A percentile compares a stretch with the other conserved stretches of the same genome.
These are phyloP conservation scores for Spea bombifrons DNA, from an alignment of 2,113 vertebrate species.

Conservation along the genomic window DNA sequence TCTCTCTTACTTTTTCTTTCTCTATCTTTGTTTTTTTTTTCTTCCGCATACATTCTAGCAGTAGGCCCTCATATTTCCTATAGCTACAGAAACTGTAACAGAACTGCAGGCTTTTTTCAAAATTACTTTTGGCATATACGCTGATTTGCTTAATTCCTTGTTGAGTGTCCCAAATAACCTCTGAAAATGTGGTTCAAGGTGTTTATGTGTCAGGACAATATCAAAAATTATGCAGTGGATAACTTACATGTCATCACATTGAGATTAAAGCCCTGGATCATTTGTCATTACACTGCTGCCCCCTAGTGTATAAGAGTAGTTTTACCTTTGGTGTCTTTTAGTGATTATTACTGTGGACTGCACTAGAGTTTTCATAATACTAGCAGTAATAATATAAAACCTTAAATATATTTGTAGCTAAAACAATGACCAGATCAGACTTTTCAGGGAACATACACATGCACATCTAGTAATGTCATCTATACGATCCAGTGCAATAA, in stretches of 20 bases:
- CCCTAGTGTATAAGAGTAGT: slow-evolving; percentile 68
- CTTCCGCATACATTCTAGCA: not conserved
- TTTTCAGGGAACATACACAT: no score
- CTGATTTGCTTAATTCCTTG: slow-evolving; percentile 69
- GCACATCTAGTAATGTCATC: no score
- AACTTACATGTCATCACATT: slow-evolving; percentile 54
- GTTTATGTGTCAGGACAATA: slow-evolving; percentile 72
- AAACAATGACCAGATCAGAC: no score
- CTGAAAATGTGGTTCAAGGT: slow-evolving; percentile 62
- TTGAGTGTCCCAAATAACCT: slow-evolving; percentile 72
- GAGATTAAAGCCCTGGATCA: rapidly evolving
- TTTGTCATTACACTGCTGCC: slow-evolving; percentile 81
- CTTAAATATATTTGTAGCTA: no score
- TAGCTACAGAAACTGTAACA: slow-evolving; percentile 19
- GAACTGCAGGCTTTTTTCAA: slow-evolving; percentile 56
- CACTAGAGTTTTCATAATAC: no score
- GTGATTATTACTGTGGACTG: no score
- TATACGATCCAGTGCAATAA: no score
- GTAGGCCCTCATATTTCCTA: not conserved
- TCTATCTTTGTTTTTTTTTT: no score
- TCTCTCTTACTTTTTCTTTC: no score
- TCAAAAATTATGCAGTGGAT: slow-evolving; percentile 61
- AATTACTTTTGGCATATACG: slow-evolving; percentile 68
- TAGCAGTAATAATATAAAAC: no score
- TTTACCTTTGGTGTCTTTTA: no score